Conservation (phyloP, 2,888 invertebrate genomes). For the Scaptomyza parva region DNA sequence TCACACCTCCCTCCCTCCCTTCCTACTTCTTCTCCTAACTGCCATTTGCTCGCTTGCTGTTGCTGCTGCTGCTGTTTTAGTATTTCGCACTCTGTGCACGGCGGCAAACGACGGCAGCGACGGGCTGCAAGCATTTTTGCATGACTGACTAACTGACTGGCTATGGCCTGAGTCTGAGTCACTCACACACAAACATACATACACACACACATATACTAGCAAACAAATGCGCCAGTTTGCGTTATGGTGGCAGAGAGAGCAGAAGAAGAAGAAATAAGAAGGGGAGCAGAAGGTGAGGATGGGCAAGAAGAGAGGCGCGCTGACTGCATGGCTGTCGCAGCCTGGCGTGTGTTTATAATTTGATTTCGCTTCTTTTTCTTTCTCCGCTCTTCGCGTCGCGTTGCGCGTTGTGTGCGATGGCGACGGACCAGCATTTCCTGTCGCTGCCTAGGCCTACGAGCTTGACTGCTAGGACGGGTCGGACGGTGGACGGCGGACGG, state of each 20-base stretch:
- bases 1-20: not conserved
- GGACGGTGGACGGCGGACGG: no score
- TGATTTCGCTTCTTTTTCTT: slow-evolving; percentile 76
- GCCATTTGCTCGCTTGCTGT: slow-evolving; percentile 32
- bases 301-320: slow-evolving; percentile 14
- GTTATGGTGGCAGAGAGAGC: slow-evolving; percentile 21
- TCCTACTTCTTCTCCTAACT: slow-evolving; percentile 17
- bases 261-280: slow-evolving; percentile 1
- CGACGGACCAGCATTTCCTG: slow-evolving; percentile 72
- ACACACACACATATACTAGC: slow-evolving; percentile 20
- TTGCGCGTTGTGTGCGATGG: slow-evolving; percentile 37
- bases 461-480: slow-evolving; percentile 12
- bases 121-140: slow-evolving; percentile 63
- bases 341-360: slow-evolving; percentile 78
- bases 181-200: slow-evolving; percentile 44
- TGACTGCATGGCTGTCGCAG: slow-evolving; percentile 54
- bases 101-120: slow-evolving; percentile 49
- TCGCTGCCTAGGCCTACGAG: slow-evolving; percentile 68
- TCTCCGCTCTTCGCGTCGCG: slow-evolving; percentile 56
- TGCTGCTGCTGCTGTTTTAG: slow-evolving; percentile 74
- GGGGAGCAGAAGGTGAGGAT: not conserved
- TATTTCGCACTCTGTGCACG: slow-evolving; percentile 75
- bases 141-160: slow-evolving; percentile 70
- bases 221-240: slow-evolving; percentile 45
- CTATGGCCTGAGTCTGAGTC: slow-evolving; percentile 65